A percentile compares a stretch with the other conserved stretches of the same genome.
Evolutionary conservation across 2,888 invertebrate genomes (phyloP).

Genomic region (Osedax frankpressi): DNA sequence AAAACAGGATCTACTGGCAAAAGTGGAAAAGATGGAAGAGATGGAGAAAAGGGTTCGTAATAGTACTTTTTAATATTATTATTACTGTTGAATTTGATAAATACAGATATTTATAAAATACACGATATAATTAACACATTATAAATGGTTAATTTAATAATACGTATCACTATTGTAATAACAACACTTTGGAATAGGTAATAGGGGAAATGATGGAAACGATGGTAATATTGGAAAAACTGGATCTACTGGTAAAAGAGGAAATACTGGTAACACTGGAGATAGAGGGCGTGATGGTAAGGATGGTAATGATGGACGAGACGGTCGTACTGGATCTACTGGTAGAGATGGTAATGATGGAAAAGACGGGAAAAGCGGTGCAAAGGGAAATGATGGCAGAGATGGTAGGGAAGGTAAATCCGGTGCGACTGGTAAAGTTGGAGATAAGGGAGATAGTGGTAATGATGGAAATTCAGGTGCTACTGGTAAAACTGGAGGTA

Average conservation of each 20-base stretch:
- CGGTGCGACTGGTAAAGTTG: slow-evolving; percentile 17
- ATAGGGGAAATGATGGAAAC: slow-evolving; percentile 18
- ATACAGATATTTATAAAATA: too few species aligned
- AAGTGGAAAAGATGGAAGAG: slow-evolving; percentile 12
- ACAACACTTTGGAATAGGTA: not conserved
- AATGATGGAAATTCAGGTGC: not conserved
- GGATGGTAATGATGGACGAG: slow-evolving; percentile 6
- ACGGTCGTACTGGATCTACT: slow-evolving; percentile 6
- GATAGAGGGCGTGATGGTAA: slow-evolving; percentile 11
- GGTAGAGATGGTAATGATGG: not conserved
- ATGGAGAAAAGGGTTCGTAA: not conserved
- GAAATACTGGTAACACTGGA: slow-evolving; percentile 21
- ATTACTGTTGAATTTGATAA: too few species aligned
- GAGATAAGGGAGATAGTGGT: slow-evolving; percentile 19
- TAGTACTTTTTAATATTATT: too few species aligned
- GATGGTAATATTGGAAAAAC: slow-evolving; percentile 20
- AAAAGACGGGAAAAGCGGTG: not conserved
- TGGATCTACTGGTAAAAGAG: slow-evolving; percentile 20
- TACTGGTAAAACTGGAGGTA: not conserved
- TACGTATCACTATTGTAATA: too few species aligned
- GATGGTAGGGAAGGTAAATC: not conserved
- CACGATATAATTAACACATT: too few species aligned
- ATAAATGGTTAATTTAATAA: too few species aligned
- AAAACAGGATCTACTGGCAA: slow-evolving; percentile 21
- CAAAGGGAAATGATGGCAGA: slow-evolving; percentile 11